Base-by-base conservation (phyloP, 2,888 invertebrate species). In the Tachina fera region DNA sequence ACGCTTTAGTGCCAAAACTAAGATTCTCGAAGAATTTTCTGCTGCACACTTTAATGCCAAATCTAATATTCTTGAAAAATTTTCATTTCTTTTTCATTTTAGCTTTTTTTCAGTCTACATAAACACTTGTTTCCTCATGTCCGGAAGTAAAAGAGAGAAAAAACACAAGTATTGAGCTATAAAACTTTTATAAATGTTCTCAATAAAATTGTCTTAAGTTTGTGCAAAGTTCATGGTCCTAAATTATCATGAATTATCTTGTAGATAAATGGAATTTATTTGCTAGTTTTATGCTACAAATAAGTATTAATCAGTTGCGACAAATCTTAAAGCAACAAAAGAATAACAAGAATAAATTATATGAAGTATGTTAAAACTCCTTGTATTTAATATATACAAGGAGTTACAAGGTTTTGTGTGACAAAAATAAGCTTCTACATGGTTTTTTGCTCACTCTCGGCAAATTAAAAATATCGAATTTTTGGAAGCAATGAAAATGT, bases 211-310 rank as follows among this genome's bases (percentile, higher is more conserved):
- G 60, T 49, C 72, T 49, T 47, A 60, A 72, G 47, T 72, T 47
- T 31, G n/a, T 16, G 39, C 16, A 60, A 60, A 72, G 71, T 72
- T 49, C 47, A 60, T 60, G 72, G 47, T 31, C 49, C 31, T 60
- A 72, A 72, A 60, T 72, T 39, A 72, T 31, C 47, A 58, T 60
- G 72, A 72, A 72, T 72, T 72, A 60, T 72, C 60, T 72, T 13
- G n/a, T 45, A 31, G 56, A 56, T 47, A 72, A 39, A 43, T n/a
- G 16, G 58, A 60, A 72, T 60, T 60, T 72, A 60, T 72, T 47
- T 39, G 31, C 5, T 72, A 31, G 16, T 60, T n/a, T n/a, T 16
- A 9, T 41, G 14, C 16, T 60, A 60, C 31, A 60, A 60, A 41
- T 41, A n/a, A n/a, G 4, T 14, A 3, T 10, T 41, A 41, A 41